Evolutionary conservation across 2,888 invertebrate species (phyloP).

Genomic region (Eupithecia insigniata): DNA sequence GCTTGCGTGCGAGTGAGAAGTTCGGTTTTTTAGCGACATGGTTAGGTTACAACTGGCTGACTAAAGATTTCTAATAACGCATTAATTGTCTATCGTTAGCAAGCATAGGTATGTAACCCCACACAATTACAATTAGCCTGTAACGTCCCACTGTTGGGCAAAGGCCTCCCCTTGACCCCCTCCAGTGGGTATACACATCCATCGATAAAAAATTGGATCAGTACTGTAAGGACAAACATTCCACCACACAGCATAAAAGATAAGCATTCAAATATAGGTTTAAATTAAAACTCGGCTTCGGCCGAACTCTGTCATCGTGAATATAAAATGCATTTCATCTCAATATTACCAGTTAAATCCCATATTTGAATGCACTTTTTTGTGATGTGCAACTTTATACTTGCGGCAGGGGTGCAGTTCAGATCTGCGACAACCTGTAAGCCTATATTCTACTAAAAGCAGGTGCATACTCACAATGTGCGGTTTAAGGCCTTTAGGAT

Average conservation of each 20-base stretch:
- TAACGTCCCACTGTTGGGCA: no score
- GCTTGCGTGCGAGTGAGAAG: background rate
- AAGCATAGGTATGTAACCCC: background rate
- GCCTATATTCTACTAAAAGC: background rate
- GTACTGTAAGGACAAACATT: background rate
- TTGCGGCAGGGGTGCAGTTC: background rate
- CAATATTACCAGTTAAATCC: no score
- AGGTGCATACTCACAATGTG: conserved; percentile 77
- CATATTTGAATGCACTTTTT: no score
- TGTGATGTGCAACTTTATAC: no score
- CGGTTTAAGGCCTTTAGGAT: conserved; percentile 85
- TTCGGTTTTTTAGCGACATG: background rate
- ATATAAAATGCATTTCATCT: no score
- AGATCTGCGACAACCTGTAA: background rate
- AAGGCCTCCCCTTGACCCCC: no score
- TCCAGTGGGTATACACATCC: no score
- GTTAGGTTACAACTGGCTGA: background rate
- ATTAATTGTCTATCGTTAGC: background rate
- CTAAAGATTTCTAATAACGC: background rate
- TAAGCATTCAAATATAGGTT: background rate
- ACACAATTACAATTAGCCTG: no score
- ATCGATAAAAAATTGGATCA: background rate
- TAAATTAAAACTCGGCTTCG: no score
- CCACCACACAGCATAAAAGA: background rate
- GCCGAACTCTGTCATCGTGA: no score